These are phyloP conservation scores for Astatotilapia flaviijosephi DNA, from an alignment of 2,113 vertebrate species.

Conservation along the genomic window DNA sequence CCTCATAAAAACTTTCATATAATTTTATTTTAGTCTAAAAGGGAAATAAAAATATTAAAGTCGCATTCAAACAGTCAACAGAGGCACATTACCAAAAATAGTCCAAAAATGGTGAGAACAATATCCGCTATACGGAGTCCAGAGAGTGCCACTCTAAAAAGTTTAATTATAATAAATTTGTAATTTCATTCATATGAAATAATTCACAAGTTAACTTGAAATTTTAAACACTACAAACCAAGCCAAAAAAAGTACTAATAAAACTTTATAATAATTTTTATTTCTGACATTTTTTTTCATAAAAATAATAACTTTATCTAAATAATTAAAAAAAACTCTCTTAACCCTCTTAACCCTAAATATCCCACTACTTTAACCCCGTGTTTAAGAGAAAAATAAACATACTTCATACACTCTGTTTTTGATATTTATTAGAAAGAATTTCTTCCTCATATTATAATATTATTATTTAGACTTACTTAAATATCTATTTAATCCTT, in stretches of 20 bases:
- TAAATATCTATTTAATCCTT: background rate
- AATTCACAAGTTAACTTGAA: background rate
- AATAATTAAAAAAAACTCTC: background rate
- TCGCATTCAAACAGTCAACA: background rate
- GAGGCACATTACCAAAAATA: background rate
- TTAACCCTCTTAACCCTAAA: background rate
- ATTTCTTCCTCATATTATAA: background rate
- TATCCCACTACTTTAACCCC: background rate
- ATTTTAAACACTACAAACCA: background rate
- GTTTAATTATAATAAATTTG: background rate
- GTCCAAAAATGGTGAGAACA: background rate
- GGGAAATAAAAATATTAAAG: background rate
- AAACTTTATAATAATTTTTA: background rate
- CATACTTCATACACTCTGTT: background rate
- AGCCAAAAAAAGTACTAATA: background rate
- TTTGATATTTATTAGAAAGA: background rate
- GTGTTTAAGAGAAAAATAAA: background rate
- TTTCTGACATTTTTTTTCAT: background rate
- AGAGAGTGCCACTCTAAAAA: background rate
- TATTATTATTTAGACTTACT: background rate
- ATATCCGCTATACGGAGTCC: background rate
- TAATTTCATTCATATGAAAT: background rate
- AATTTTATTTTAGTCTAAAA: background rate
- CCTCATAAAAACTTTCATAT: background rate
- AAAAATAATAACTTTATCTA: background rate